Base-by-base conservation (phyloP, 2,113 vertebrate genomes). In the Dunckerocampus dactyliophorus region DNA sequence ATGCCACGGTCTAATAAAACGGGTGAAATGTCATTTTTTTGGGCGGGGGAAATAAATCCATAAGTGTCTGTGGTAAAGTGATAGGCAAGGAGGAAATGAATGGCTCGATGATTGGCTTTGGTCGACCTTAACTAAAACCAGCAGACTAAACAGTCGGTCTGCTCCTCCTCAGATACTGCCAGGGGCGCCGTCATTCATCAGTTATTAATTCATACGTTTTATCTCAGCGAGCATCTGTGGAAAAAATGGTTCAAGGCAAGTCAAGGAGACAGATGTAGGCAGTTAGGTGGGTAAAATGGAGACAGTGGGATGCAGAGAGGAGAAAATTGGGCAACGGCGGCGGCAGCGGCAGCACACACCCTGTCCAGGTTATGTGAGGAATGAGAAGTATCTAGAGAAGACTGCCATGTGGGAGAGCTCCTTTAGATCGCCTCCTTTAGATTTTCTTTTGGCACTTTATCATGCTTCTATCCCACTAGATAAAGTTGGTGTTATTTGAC, bases 341-440 rank as follows among this genome's bases (percentile, higher is more conserved):
- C 67, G 72, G 77, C 76, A 83, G 31, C 31, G 31, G 24, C 24
- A 5, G 24, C 24, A 28, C 82, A 88, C 87, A 84, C 84, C 82
- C 82, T 76, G 76, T 80, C 82, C 85, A 89, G 86, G 86, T 90
- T 86, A 80, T 79, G 72, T 68, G 67, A 87, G 81, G 85, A 89
- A 90, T 88, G 85, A 89, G 76, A 88, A 87, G 76, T 83, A 89
- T 88, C 82, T 89, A 81, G 81, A 84, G 82, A 87, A 82, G 86
- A 89, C 84, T 86, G 86, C 83, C 88, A 88, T 89, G 85, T 89
- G 88, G 85, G 81, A 88, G 83, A 87, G 83, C 78, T 80, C 67
- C 76, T 74, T 75, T 58, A 59, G 51, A 78, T 84, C 24, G 5
- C 24, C 78, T 80, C 67, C 76, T 74, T 75, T 58, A 59, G 54